Base-by-base conservation (phyloP, 2,888 invertebrate genomes). In the Xanthia icteritia region DNA sequence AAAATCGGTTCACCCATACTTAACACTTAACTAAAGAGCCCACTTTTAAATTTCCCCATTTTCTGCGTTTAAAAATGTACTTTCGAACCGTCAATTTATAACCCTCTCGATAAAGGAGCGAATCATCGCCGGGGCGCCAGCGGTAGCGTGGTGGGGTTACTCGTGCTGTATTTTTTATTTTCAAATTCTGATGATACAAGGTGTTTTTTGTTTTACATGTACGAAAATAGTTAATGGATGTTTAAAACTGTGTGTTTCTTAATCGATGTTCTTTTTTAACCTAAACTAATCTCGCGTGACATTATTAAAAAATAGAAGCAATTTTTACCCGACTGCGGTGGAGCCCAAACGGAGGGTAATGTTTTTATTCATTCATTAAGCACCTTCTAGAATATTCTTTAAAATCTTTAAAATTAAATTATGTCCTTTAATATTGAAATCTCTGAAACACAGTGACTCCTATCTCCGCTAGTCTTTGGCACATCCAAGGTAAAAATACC, bases 31-130 rank as follows among this genome's bases (percentile, higher is more conserved):
- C 88, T 89, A 90, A 88, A 89, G 86, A 88, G 88, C 80, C 81
- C 89, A 89, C 91, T 91, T 91, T 90, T 87, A 90, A 91, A 89
- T 90, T 90, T 85, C 83, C 87, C 85, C 86, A 85, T 83, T 88
- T 90, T 89, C 85, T 85, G 81, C 86, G 84, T 90, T 91, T 88
- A 89, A 90, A 90, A 92, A 90, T 88, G 89, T 89, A 89, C 87
- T 89, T 89, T 86, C 90, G 88, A 92, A 88, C 89, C 89, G 84
- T 89, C 91, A 91, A 92, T 92, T 92, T 92, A 92, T 92, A 92
- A 92, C 92, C 90, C 90, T 84, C 88, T 91, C 87, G 81, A 85
- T 90, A 87, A 84, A 87, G 88, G 72, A 75, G 82, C 76, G 79
- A 73, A 83, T 84, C 82, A 88, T 83, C 89, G 88, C 69, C 69